phyloP scores from a whole-genome alignment of 2,888 invertebrate genomes.

The Microctonus aethiopoides region DNA sequence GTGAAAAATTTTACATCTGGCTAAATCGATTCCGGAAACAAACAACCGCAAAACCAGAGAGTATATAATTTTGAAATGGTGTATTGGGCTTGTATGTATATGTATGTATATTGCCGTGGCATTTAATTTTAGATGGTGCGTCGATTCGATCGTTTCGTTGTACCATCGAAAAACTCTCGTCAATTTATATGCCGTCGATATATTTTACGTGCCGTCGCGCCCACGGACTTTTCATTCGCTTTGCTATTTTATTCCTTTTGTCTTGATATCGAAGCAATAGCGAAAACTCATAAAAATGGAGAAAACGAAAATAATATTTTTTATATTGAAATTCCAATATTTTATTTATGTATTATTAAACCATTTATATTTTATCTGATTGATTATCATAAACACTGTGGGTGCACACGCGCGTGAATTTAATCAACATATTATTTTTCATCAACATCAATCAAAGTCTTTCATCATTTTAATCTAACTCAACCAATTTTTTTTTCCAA shows the following conservation, averaged over 20 bases:
- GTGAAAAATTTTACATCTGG: slow-evolving; percentile 30
- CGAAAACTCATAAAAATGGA: not conserved
- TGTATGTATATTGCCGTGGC: slow-evolving; percentile 23
- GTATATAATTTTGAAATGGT: not conserved
- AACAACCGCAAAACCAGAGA: slow-evolving; percentile 23
- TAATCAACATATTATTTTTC: not conserved
- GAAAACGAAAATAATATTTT: not conserved
- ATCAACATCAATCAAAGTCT: slow-evolving; percentile 13
- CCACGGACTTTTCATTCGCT: not conserved
- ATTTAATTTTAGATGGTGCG: slow-evolving; percentile 38
- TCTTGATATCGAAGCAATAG: not conserved
- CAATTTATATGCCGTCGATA: slow-evolving; percentile 20
- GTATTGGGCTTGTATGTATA: too few relatives aligned
- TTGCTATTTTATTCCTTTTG: not conserved
- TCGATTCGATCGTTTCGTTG: slow-evolving; percentile 31
- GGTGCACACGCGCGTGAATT: not conserved
- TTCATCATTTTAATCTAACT: slow-evolving; percentile 29
- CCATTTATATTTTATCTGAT: not conserved
- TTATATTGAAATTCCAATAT: not conserved
- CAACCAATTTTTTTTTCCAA: slow-evolving; percentile 32
- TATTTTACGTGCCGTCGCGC: slow-evolving; percentile 1
- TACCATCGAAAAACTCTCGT: slow-evolving; percentile 31
- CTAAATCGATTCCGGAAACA: slow-evolving; percentile 37
- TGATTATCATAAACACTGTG: not conserved
- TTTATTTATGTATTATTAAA: not conserved